Evolutionary conservation across 1,140 invertebrate genomes (phyloP).

Genomic region (Melitaea cinxia): DNA sequence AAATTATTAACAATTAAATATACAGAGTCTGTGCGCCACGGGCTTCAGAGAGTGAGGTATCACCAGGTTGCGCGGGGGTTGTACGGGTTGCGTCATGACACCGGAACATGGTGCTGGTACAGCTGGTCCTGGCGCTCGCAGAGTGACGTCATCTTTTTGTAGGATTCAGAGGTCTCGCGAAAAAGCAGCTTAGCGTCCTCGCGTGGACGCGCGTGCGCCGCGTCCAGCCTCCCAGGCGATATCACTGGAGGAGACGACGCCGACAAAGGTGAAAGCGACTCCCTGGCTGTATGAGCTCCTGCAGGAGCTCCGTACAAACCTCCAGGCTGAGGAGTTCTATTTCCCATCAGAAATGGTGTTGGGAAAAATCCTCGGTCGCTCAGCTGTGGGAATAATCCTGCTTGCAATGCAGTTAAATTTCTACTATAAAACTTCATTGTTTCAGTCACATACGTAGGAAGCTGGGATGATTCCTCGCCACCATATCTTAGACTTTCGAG

Average conservation of each 20-base stretch:
- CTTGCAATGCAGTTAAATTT: conserved; percentile 67
- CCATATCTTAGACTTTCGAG: conserved; percentile 76
- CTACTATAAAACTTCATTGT: conserved; percentile 80
- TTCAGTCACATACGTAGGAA: conserved; percentile 75
- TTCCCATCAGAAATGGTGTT: conserved; percentile 69
- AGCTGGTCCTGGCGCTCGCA: conserved; percentile 80
- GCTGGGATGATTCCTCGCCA: conserved; percentile 67
- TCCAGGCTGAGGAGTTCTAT: conserved; percentile 55
- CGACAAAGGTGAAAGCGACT: conserved; percentile 76
- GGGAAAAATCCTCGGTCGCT: conserved; percentile 73
- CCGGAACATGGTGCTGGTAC: conserved; percentile 81
- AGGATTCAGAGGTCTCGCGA: conserved; percentile 77
- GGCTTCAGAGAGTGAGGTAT: conserved; percentile 54
- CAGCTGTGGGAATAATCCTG: conserved; percentile 68
- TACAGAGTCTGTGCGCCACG: conserved; percentile 58
- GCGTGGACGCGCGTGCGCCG: conserved; percentile 64
- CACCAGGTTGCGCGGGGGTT: conserved; percentile 65
- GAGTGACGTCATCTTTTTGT: conserved; percentile 80
- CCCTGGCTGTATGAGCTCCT: conserved; percentile 68
- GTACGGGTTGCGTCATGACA: conserved; percentile 76
- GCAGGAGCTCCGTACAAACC: conserved; percentile 66
- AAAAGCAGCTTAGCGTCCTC: conserved; percentile 80
- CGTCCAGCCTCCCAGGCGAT: conserved; percentile 71
- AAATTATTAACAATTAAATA: conserved; percentile 80
- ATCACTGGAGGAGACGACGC: conserved; percentile 79